Base-by-base conservation (phyloP, 2,888 invertebrate genomes). In the Pterostichus madidus region DNA sequence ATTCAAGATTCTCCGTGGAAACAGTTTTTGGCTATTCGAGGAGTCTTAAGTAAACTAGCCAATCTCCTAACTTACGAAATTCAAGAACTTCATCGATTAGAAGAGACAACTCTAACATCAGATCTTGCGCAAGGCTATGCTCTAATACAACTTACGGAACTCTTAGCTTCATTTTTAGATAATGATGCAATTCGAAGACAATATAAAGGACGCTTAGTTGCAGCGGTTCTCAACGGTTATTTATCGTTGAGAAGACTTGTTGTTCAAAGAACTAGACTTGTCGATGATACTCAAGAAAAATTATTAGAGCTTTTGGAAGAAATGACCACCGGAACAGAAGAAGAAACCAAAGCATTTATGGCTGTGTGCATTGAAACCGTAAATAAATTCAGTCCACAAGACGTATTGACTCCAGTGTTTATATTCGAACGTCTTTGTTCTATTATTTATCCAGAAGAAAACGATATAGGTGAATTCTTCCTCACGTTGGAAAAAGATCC, bases 311-410 rank as follows among this genome's bases (percentile, higher is more conserved):
- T 98, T 86, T 91, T 99, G 13, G 98, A 99, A 90, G 98, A 98
- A 89, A 97, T 99, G 95, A 99, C 98, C 0, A 96, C 96, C 93
- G 97, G 98, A 7, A 99, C 98, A 0, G 98, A 98, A 90, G 95
- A 96, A 53, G 99, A 99, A 90, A 98, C 98, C 0, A 96, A 96
- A 71, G 97, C 98, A 84, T 99, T 99, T 88, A 99, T 99, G 98
- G 95, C 97, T 10, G 97, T 99, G 32, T 98, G 99, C 88, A 97
- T 99, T 24, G 96, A 98, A 90, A 98, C 99, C 0, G 96, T 99
- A 0, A 95, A 97, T 88, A 97, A 97, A 87, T 96, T 96, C 87
- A 96, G 96, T 71, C 92, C 95, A 39, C 96, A 97, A 88, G 99
- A 99, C 90, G 95, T 98, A 85, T 94, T 97, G 85, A 99, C 99